Base-by-base conservation (phyloP, 1,140 invertebrate species). In the Argopecten irradians region DNA sequence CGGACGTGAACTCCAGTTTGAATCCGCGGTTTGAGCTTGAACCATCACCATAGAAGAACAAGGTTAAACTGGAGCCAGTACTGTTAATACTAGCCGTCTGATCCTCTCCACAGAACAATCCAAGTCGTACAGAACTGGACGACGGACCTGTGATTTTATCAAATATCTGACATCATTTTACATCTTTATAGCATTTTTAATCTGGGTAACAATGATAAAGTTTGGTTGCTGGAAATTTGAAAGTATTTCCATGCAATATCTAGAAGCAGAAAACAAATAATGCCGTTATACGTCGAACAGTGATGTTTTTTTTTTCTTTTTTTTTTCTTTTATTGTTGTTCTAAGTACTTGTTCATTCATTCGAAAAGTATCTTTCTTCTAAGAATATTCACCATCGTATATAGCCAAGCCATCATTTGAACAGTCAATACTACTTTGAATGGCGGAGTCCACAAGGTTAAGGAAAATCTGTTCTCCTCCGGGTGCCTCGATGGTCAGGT, bases 361-460 rank as follows among this genome's bases (percentile, higher is more conserved):
- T n/a, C n/a, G n/a, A n/a, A n/a, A n/a, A n/a, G n/a, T n/a, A n/a
- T n/a, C n/a, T n/a, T 5, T 84, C n/a, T 14, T 22, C 22, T 36
- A 14, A 0, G n/a, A 35, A 22, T 34, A 34, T 16, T 82, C 82
- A 90, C 89, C 89, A 71, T 90, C 89, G 71, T 90, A 87, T 0
- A 90, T 88, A 32, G 28, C 36, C 0, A 90, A 87, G 22, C 34
- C 83, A 46, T 90, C 89, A 43, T 87, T 84, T 7, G 88, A 32
- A 33, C 89, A 90, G 9, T 14, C 87, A 34, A 83, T 87, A 55
- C 84, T 90, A 32, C 83, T 82, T 34, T 90, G 84, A 14, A 90
- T 28, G 14, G 39, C 86, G 34, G 87, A 90, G 22, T 90, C 89
- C 33, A 90, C 39, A 3, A 90, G 84, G 33, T 86, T 90, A 22